Evolutionary conservation across 2,888 invertebrate species (phyloP).

Genomic region (Emmelina monodactyla): DNA sequence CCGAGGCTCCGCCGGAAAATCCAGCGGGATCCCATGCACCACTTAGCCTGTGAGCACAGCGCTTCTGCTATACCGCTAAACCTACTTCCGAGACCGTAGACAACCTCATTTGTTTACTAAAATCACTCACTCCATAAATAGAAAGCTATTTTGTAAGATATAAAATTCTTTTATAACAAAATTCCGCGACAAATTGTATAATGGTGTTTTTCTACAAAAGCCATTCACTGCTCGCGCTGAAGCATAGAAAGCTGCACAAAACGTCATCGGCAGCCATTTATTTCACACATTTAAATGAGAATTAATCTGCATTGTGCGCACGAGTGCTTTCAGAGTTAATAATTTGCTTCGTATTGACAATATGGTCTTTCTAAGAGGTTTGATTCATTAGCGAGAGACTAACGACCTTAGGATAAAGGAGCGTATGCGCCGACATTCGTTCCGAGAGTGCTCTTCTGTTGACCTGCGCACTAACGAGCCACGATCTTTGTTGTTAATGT

Average conservation of each 20-base stretch:
- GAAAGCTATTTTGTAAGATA: too few relatives aligned
- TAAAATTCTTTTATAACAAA: constrained; percentile 20
- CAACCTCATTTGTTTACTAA: too few relatives aligned
- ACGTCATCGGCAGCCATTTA: constrained; percentile 29
- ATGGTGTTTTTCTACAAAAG: constrained; percentile 19
- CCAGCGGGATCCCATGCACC: constrained; percentile 52
- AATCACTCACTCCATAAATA: too few relatives aligned
- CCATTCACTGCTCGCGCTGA: constrained; percentile 18
- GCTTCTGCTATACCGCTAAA: too few relatives aligned
- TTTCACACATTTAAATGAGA: constrained; percentile 52
- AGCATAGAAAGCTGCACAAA: constrained; percentile 14
- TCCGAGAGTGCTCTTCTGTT: constrained; percentile 44
- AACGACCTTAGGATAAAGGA: constrained; percentile 56
- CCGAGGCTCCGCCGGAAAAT: constrained; percentile 59
- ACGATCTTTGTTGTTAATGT: too few relatives aligned
- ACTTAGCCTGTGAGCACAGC: constrained; percentile 46
- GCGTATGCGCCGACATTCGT: constrained; percentile 48
- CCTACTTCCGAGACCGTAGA: too few relatives aligned
- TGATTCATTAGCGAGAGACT: constrained; percentile 58
- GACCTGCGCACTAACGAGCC: constrained; percentile 56
- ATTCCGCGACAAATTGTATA: constrained; percentile 24
- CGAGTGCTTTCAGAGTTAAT: constrained; percentile 39
- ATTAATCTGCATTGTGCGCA: constrained; percentile 50
- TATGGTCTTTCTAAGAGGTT: constrained; percentile 43
- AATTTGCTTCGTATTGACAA: constrained; percentile 56